Evolutionary conservation across 2,113 vertebrate species (phyloP).

Genomic region (Dipodomys merriami): DNA sequence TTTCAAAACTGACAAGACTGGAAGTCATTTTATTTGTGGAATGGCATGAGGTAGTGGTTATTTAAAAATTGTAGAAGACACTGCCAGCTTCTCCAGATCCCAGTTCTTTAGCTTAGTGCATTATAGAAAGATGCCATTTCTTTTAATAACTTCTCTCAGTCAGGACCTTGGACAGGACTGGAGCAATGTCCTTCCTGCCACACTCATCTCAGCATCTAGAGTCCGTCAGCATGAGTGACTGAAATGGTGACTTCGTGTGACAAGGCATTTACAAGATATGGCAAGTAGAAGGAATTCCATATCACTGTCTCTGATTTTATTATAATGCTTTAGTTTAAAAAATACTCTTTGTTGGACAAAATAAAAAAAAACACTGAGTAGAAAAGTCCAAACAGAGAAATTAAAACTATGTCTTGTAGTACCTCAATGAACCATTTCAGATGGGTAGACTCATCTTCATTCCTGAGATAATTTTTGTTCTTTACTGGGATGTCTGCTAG

Average conservation of each 20-base stretch:
- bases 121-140: too few relatives aligned
- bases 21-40: neutral
- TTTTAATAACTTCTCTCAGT: neutral
- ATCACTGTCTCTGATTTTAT: neutral
- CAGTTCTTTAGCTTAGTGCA: too few relatives aligned
- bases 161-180: slow-evolving; percentile 66
- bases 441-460: neutral
- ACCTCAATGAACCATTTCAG: neutral
- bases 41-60: neutral
- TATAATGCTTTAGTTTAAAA: neutral
- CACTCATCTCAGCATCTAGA: neutral
- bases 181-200: neutral
- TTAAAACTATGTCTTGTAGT: neutral
- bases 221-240: neutral
- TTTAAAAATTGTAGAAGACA: neutral
- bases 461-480: neutral
- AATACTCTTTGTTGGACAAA: neutral
- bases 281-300: neutral
- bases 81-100: neutral
- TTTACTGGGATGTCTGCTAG: neutral
- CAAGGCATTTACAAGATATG: neutral
- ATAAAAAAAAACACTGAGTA: neutral
- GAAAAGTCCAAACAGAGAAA: neutral
- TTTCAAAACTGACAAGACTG: neutral
- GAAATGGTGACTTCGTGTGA: neutral